Conservation (phyloP, 2,888 invertebrate species). For the Hemistola chrysoprasaria region DNA sequence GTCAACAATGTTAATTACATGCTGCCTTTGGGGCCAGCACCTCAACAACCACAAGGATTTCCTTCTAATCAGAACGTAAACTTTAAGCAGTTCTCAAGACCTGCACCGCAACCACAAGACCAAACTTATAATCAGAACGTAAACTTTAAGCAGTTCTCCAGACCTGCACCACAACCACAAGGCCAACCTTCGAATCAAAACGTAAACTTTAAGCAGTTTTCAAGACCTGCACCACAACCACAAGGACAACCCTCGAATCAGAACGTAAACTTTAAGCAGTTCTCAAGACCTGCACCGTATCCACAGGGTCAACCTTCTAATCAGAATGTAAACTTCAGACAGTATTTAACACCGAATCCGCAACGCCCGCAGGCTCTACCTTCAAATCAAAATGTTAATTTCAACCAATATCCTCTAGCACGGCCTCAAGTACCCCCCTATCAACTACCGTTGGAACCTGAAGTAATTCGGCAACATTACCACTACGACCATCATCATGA, state of each 20-base stretch:
- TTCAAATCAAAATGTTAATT: slow-evolving; percentile 19
- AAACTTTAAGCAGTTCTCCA: slow-evolving; percentile 19
- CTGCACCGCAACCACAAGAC: slow-evolving; percentile 23
- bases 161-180: slow-evolving; percentile 18
- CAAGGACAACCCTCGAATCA: slow-evolving; percentile 11
- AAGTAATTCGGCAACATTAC: slow-evolving; percentile 22
- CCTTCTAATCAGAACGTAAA: slow-evolving; percentile 26
- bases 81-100: slow-evolving; percentile 17
- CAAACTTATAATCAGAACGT: slow-evolving; percentile 22
- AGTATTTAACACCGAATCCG: slow-evolving; percentile 15
- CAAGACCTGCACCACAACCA: slow-evolving; percentile 6
- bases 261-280: slow-evolving; percentile 20
- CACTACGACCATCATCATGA: slow-evolving; percentile 18
- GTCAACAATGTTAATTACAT: slow-evolving; percentile 60
- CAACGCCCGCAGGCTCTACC: slow-evolving; percentile 8
- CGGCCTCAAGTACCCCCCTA: slow-evolving; percentile 25
- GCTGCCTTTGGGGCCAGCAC: slow-evolving; percentile 48
- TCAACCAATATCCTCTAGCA: no score
- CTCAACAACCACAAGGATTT: slow-evolving; percentile 14
- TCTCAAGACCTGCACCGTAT: slow-evolving; percentile 14
- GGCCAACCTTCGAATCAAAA: slow-evolving; percentile 22
- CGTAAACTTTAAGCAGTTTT: slow-evolving; percentile 23
- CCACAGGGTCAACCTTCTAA: slow-evolving; percentile 23
- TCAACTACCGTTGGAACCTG: slow-evolving; percentile 2
- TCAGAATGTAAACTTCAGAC: slow-evolving; percentile 19